Base-by-base conservation (phyloP, 1,140 invertebrate species). In the Hesperophylax magnus region DNA sequence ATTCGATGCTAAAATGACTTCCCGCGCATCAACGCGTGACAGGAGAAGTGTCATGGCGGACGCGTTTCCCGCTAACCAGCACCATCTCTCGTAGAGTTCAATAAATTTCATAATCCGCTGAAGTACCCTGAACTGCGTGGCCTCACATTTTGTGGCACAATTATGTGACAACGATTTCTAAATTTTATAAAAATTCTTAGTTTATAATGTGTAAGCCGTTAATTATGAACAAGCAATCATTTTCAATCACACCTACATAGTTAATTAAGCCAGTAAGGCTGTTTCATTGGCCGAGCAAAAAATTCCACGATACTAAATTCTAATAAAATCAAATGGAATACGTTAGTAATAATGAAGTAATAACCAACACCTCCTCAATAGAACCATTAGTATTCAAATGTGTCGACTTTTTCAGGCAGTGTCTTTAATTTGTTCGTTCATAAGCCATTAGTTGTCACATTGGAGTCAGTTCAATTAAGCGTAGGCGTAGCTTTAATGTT, bases 321-420 rank as follows among this genome's bases (percentile, higher is more conserved):
- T 47, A 47, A 47, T 47, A 47, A 47, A 47, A 47, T 47, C 39
- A 47, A 47, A 47, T 47, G 14, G 39, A 47, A 47, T 11, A 47
- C 61, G 61, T 5, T 31, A 3, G 18, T 18, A 65, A 31, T 31
- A 65, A 65, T 65, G 24, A 65, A 65, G 61, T 31, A 65, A 31
- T 65, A 65, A 24, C 24, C 18, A 17, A 17, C 20, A 31, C 15
- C 24, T 65, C 61, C 20, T 31, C 24, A 65, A 65, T 65, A 65
- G 15, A 65, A 22, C 18, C 61, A 65, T 65, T 65, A 17, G 61
- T 65, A 65, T 65, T 65, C 24, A 65, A 65, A 65, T 65, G 24
- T 9, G 24, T 31, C 15, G 15, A 24, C 61, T 17, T 31, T 65
- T 65, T 31, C 24, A 65, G 7, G 61, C 61, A 17, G 61, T 24